These are phyloP conservation scores for Ctenopoma multispine DNA, from an alignment of 2,797 vertebrate genomes.

Conservation along the genomic window DNA sequence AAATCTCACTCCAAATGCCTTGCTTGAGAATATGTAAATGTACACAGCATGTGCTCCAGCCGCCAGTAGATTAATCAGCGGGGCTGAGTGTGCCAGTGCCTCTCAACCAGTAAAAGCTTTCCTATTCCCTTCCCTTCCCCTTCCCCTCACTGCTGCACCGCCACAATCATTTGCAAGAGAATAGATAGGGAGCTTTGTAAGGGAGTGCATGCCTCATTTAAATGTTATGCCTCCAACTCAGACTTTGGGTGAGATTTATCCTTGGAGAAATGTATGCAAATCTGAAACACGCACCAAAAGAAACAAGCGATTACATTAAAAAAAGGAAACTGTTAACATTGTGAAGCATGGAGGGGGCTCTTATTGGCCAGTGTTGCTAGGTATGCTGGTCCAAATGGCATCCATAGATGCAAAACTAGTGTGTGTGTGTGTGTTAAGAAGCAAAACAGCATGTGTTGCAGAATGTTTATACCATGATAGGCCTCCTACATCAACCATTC, in stretches of 20 bases:
- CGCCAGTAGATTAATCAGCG: conserved; percentile 82
- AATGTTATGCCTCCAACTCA: conserved; percentile 84
- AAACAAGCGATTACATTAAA: conserved; percentile 85
- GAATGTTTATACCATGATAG: conserved; percentile 46
- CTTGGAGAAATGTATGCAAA: conserved; percentile 86
- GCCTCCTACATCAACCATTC: conserved; percentile 62
- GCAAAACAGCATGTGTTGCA: conserved; percentile 44
- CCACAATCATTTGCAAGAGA: conserved; percentile 81
- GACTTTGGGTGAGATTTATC: conserved; percentile 83
- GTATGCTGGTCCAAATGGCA: conserved; percentile 58
- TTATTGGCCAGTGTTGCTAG: conserved; percentile 58
- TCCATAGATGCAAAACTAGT: conserved; percentile 33
- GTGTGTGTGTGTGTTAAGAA: conserved; percentile 46
- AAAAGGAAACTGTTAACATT: conserved; percentile 73
- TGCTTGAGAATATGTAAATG: conserved; percentile 84
- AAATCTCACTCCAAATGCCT: conserved; percentile 73
- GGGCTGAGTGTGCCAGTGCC: conserved; percentile 70
- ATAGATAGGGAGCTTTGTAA: conserved; percentile 78
- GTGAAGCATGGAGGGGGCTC: conserved; percentile 55
- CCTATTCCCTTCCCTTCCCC: conserved; percentile 47
- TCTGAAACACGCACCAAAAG: conserved; percentile 80
- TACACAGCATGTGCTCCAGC: conserved; percentile 78
- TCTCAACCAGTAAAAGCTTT: conserved; percentile 72
- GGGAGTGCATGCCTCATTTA: conserved; percentile 82
- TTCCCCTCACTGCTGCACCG: conserved; percentile 53